Percentiles rank a stretch among this genome's conserved stretches.
phyloP scores from a whole-genome alignment of 37 sponge, comb jelly and placozoan genomes.

The Hexactinellida sp. region DNA sequence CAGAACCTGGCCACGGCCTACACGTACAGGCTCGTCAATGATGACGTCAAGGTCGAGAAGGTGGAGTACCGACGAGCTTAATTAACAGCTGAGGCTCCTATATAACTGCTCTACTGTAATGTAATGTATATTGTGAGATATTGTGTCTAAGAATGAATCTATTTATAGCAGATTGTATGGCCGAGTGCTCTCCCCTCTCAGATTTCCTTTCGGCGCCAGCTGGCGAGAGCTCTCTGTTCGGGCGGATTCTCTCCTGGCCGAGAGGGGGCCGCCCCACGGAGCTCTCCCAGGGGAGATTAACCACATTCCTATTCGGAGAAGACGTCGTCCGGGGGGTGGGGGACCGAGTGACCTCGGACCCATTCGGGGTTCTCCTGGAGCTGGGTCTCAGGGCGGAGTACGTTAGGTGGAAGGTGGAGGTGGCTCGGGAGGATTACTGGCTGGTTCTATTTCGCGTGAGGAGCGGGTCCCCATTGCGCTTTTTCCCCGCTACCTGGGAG shows the following conservation, averaged over 20 bases:
- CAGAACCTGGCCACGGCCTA: constrained; percentile 63
- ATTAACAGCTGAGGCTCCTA: not conserved
- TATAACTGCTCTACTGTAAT: not conserved
- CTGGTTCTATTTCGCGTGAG: constrained; percentile 26
- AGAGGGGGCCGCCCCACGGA: not conserved
- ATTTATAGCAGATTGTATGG: not conserved
- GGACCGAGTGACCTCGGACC: not conserved
- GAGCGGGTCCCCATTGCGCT: not conserved
- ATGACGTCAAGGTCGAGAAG: constrained; percentile 82
- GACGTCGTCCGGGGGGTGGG: constrained; percentile 20
- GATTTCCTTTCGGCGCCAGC: not conserved
- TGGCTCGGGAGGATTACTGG: constrained; percentile 25
- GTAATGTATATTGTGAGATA: not conserved
- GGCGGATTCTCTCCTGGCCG: not conserved
- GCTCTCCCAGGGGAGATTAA: constrained; percentile 21
- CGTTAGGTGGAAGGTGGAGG: constrained; percentile 30
- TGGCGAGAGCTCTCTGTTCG: not conserved
- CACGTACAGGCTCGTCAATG: constrained; percentile 71
- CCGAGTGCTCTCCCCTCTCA: not conserved
- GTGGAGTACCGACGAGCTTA: constrained; percentile 54
- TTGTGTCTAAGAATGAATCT: no score
- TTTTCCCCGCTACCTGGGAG: constrained; percentile 43
- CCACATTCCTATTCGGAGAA: constrained; percentile 38
- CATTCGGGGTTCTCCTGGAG: constrained; percentile 12
- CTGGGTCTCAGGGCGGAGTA: constrained; percentile 31